Percentiles rank a stretch among this genome's conserved stretches.
These are phyloP conservation scores for Gymnoscelis rufifasciata DNA, from an alignment of 2,888 invertebrate genomes.

Conservation along the genomic window DNA sequence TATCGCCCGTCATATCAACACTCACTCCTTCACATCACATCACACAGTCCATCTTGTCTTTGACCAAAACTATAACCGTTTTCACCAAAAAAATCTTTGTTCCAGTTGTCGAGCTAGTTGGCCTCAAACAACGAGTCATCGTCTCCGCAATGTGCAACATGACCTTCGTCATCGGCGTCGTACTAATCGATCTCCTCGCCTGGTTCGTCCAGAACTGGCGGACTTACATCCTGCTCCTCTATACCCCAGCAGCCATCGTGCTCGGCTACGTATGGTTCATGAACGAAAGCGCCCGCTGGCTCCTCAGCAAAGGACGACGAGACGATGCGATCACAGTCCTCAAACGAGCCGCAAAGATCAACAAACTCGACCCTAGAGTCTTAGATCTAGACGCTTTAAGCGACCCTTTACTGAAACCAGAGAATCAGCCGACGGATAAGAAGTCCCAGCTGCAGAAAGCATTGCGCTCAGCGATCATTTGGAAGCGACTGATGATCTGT, in stretches of 20 bases:
- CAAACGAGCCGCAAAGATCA: slow-evolving; percentile 82
- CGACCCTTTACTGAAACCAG: slow-evolving; percentile 56
- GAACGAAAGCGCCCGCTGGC: slow-evolving; percentile 89
- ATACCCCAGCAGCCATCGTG: slow-evolving; percentile 83
- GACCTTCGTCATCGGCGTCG: slow-evolving; percentile 87
- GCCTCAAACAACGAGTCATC: slow-evolving; percentile 85
- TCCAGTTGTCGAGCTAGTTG: slow-evolving; percentile 87
- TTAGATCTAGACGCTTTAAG: slow-evolving; percentile 68
- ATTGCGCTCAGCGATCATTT: slow-evolving; percentile 75
- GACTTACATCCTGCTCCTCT: slow-evolving; percentile 82
- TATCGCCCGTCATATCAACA: too few species aligned
- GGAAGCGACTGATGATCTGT: slow-evolving; percentile 81
- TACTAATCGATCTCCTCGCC: slow-evolving; percentile 84
- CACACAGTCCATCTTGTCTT: too few species aligned
- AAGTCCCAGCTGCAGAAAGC: slow-evolving; percentile 71
- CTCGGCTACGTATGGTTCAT: slow-evolving; percentile 85
- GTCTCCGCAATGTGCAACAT: slow-evolving; percentile 86
- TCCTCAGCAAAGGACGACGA: slow-evolving; percentile 83
- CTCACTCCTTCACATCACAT: too few species aligned
- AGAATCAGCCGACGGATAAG: slow-evolving; percentile 54
- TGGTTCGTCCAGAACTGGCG: slow-evolving; percentile 87
- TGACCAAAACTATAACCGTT: too few species aligned
- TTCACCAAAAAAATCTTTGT: too few species aligned
- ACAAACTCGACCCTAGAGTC: slow-evolving; percentile 74
- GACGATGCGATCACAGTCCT: slow-evolving; percentile 82